Percentiles rank a stretch among this genome's conserved stretches.
These are phyloP conservation scores for Lasius fuliginosus DNA, from an alignment of 2,888 invertebrate species.

Conservation along the genomic window DNA sequence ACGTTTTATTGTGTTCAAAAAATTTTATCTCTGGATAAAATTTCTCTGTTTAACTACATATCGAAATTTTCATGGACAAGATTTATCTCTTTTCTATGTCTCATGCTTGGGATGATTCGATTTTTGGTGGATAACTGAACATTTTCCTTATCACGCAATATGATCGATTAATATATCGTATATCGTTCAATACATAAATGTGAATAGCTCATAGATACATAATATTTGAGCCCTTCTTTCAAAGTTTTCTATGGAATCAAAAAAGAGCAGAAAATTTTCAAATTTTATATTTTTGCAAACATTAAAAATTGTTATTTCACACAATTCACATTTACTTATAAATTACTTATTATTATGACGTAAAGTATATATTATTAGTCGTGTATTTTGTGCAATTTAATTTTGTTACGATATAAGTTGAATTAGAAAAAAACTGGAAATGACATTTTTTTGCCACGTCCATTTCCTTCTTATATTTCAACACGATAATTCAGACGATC, in stretches of 20 bases:
- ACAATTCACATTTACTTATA: neutral
- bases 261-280: neutral
- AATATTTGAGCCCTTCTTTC: neutral
- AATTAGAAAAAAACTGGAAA: neutral
- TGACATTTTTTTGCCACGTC: neutral
- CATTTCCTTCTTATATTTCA: neutral
- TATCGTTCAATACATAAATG: neutral
- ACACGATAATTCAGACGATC: conserved; percentile 1
- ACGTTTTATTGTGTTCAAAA: conserved; percentile 4
- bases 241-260: neutral
- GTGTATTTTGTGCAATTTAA: neutral
- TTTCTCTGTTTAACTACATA: conserved; percentile 9
- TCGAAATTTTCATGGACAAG: neutral
- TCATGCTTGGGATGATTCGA: neutral
- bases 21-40: conserved; percentile 11
- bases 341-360: neutral
- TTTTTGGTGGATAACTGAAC: conserved; percentile 21
- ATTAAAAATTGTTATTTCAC: neutral
- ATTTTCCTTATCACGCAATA: neutral
- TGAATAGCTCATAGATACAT: neutral
- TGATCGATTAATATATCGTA: neutral
- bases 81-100: neutral
- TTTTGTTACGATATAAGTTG: neutral
- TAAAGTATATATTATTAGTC: neutral
- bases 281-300: neutral